Evolutionary conservation across 2,888 invertebrate species (phyloP).

Genomic region (Drosophila antonietae): DNA sequence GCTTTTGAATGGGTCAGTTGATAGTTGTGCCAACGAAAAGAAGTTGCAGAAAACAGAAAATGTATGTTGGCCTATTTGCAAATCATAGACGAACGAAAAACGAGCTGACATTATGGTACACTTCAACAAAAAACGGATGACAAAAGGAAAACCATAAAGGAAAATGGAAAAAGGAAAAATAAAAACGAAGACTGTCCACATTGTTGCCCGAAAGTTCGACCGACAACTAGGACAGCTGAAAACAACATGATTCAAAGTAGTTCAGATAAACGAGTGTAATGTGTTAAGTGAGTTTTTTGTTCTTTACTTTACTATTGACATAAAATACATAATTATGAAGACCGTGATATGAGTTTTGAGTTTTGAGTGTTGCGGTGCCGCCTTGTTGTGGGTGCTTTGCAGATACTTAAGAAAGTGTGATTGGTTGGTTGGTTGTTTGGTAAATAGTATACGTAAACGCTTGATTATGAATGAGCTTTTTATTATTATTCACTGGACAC

Average conservation of each 20-base stretch:
- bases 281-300: conserved; percentile 50
- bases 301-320: conserved; percentile 22
- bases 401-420: conserved; percentile 58
- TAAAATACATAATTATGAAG: conserved; percentile 48
- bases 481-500: conserved; percentile 56
- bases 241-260: conserved; percentile 39
- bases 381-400: conserved; percentile 56
- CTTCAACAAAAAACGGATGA: conserved; percentile 36
- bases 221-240: conserved; percentile 21
- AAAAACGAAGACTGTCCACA: conserved; percentile 13
- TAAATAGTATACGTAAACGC: conserved; percentile 21
- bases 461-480: conserved; percentile 32
- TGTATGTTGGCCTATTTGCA: conserved; percentile 21
- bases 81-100: conserved; percentile 53
- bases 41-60: conserved; percentile 25
- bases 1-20: conserved; percentile 82
- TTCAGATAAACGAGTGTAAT: conserved; percentile 46
- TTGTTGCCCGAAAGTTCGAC: conserved; percentile 27
- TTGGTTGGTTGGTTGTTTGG: conserved; percentile 20
- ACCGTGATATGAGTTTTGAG: conserved; percentile 49
- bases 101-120: conserved; percentile 48
- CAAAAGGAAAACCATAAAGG: conserved; percentile 9
- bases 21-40: conserved; percentile 66
- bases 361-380: conserved; percentile 39
- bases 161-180: conserved; percentile 8